A percentile compares a stretch with the other conserved stretches of the same genome.
Conservation (phyloP, 2,113 vertebrate species). For the Litocranius walleri region DNA sequence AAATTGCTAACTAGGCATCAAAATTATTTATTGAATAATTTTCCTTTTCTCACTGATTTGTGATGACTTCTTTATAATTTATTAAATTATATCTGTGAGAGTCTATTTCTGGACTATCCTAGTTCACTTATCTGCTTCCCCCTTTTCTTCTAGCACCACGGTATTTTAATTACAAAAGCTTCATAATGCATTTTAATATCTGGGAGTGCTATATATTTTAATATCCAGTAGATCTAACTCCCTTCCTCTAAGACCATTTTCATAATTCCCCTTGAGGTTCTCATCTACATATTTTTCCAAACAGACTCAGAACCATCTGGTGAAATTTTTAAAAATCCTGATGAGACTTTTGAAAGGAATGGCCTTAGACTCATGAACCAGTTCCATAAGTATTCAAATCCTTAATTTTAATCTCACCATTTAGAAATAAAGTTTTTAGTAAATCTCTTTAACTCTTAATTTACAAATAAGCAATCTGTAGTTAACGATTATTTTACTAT, state of each 20-base stretch:
- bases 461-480: neutral
- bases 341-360: neutral
- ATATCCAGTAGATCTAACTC: neutral
- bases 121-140: neutral
- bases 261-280: neutral
- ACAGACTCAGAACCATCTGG: neutral
- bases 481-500: neutral
- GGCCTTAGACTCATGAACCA: neutral
- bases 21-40: conserved; percentile 59
- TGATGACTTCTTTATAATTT: conserved; percentile 34
- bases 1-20: conserved; percentile 51
- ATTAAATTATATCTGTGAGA: conserved; percentile 39
- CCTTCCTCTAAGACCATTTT: neutral
- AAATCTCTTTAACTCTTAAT: neutral
- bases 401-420: neutral
- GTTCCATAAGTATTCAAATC: neutral
- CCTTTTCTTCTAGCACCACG: neutral
- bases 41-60: conserved; percentile 30
- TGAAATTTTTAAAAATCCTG: neutral
- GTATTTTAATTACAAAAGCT: conserved; percentile 35
- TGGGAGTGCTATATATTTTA: neutral
- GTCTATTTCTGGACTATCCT: conserved; percentile 16
- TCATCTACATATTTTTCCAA: conserved; percentile 1
- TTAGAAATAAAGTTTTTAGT: neutral
- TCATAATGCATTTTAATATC: neutral